Base-by-base conservation (phyloP, 2,888 invertebrate species). In the Ecdyonurus torrentis region DNA sequence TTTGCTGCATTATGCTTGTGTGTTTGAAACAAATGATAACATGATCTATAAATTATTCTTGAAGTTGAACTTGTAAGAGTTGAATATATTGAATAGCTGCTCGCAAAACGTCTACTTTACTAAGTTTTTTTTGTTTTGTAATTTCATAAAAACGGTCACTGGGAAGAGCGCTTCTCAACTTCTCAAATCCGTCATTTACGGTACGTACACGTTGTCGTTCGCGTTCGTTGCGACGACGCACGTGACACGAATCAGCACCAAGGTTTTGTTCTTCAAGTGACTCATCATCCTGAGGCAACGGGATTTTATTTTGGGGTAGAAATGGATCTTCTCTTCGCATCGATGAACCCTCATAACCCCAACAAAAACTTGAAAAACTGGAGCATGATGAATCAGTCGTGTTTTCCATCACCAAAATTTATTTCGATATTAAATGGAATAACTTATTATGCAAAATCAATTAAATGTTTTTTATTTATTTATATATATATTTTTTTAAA, bases 131-230 rank as follows among this genome's bases (percentile, higher is more conserved):
- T 19, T 64, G 65, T 23, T n/a, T 23, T 15, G 22, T 59, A 3
- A 52, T 37, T 20, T 65, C 64, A 23, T 63, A 52, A 18, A 60
- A 60, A 52, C 25, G 22, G 20, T 62, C 58, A 24, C 25, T 20
- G 23, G 67, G 67, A 22, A 67, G 64, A 62, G 64, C 66, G 61
- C 65, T 64, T 60, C 67, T 66, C 60, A 68, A 66, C 61, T 67
- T 66, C 64, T 70, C 67, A 61, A 68, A 69, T 22, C 66, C 69
- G 63, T 69, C 68, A 66, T 69, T 68, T 63, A 69, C 69, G 63
- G 66, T 68, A 62, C 66, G 65, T 52, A 68, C 68, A 52, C 67
- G 64, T 25, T 66, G 66, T 20, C 69, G 64, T 58, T 69, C 69
- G 25, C 69, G 61, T 53, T 68, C 68, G 64, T 68, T 69, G 58